Conservation (phyloP, 2,888 invertebrate species). For the Drosophila koepferae region DNA sequence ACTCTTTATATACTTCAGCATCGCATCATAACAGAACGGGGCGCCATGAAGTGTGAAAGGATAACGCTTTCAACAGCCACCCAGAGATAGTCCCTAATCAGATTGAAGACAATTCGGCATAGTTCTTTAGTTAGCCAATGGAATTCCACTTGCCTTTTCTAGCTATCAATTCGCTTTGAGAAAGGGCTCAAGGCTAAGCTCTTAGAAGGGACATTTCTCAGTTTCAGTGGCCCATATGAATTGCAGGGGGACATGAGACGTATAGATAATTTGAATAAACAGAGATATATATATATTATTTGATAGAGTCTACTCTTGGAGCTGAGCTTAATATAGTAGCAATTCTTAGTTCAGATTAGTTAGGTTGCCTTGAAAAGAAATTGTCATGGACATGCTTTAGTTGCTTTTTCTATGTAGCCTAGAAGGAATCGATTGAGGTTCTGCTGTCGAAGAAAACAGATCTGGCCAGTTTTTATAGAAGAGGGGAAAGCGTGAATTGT, state of each 20-base stretch:
- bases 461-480: too few relatives aligned
- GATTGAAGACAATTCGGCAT: constrained; percentile 14
- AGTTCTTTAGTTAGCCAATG: not conserved
- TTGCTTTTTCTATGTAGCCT: too few relatives aligned
- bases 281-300: too few relatives aligned
- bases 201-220: not conserved
- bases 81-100: constrained; percentile 2
- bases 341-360: too few relatives aligned
- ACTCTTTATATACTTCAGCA: not conserved
- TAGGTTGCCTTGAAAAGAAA: too few relatives aligned
- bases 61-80: constrained; percentile 1
- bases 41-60: constrained; percentile 15
- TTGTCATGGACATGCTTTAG: too few relatives aligned
- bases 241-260: not conserved
- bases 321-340: too few relatives aligned
- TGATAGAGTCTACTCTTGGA: too few relatives aligned
- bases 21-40: constrained; percentile 3
- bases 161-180: not conserved
- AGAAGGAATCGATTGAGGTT: too few relatives aligned
- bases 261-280: not conserved
- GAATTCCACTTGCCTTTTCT: not conserved
- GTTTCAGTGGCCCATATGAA: not conserved
- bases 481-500: too few relatives aligned
- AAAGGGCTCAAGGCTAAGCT: not conserved
- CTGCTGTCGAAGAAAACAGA: too few relatives aligned